Base-by-base conservation (phyloP, 2,113 vertebrate genomes). In the Cheilinus undulatus region DNA sequence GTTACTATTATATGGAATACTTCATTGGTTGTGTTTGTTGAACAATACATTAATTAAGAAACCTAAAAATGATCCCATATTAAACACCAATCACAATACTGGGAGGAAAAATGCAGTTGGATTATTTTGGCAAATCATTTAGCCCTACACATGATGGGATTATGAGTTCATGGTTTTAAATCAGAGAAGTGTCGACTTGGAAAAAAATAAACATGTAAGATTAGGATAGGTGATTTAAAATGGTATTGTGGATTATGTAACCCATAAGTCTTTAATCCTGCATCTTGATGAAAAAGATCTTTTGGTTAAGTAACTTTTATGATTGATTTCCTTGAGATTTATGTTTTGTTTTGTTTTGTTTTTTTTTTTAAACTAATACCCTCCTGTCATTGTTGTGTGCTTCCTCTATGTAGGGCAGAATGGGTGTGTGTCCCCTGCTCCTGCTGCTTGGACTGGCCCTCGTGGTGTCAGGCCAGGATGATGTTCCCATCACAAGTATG, bases 371-470 rank as follows among this genome's bases (percentile, higher is more conserved):
- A 10, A 72, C 15, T 54, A 46, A 78, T 19, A 2, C 7, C 27
- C 10, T 32, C 4, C 36, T 60, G 28, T 79, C 19, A 17, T 6
- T 59, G n/a, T 42, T 60, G 45, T 43, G 24, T 80, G 13, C 49
- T 0, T 77, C 22, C 1, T 92, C 69, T 75, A 84, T 80, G 7
- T 82, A 98, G 97, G 95, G 94, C 94, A 97, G 94, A 93, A 99
- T 99, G 97, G 96, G 94, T 95, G 92, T 93, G 90, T 95, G 94
- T 94, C 84, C 95, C 90, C 92, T 96, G 92, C 87, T 98, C 88
- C 87, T 96, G 92, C 88, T 97, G 85, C 90, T 97, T 0, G 88
- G 87, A 87, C 88, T 95, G 71, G 89, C 88, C 92, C 86, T 96
- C 54, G 76, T 89, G 87, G 81, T 76, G 86, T 92, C 93, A 65